These are phyloP conservation scores for Pachyramphus minor DNA, from an alignment of 2,113 vertebrate genomes.

Conservation along the genomic window DNA sequence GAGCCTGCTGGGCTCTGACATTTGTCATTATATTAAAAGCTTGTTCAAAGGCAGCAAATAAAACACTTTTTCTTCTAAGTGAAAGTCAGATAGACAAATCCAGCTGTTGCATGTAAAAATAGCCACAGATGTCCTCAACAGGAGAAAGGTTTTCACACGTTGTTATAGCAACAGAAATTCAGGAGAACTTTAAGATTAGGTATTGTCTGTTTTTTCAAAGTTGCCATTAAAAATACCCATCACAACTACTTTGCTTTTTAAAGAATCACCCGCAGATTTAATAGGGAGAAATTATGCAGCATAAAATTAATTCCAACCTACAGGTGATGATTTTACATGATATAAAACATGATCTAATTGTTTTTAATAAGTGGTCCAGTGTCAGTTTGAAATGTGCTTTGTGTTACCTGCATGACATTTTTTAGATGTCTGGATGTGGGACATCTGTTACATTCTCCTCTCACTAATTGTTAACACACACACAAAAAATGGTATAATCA, in stretches of 20 bases:
- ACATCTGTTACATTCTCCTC: background rate
- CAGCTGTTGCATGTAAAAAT: constrained; percentile 82
- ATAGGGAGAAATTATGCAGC: background rate
- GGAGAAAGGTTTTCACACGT: constrained; percentile 71
- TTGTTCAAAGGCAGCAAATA: constrained; percentile 51
- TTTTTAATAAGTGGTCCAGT: background rate
- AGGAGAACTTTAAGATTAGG: constrained; percentile 67
- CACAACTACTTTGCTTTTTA: background rate
- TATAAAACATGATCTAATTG: background rate
- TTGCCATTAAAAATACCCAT: constrained; percentile 4
- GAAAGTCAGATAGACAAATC: constrained; percentile 73
- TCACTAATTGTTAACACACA: background rate
- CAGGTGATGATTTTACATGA: background rate
- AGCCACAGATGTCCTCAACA: constrained; percentile 74
- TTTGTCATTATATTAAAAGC: constrained; percentile 57
- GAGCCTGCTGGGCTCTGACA: constrained; percentile 36
- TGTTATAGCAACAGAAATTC: constrained; percentile 78
- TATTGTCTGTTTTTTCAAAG: constrained; percentile 50
- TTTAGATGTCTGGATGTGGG: background rate
- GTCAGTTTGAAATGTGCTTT: background rate
- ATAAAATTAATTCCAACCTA: background rate
- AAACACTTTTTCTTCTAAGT: constrained; percentile 52
- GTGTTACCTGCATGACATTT: background rate
- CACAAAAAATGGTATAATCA: background rate
- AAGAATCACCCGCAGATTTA: background rate